Conservation (phyloP, 1,140 invertebrate species). For the Apis dorsata region DNA sequence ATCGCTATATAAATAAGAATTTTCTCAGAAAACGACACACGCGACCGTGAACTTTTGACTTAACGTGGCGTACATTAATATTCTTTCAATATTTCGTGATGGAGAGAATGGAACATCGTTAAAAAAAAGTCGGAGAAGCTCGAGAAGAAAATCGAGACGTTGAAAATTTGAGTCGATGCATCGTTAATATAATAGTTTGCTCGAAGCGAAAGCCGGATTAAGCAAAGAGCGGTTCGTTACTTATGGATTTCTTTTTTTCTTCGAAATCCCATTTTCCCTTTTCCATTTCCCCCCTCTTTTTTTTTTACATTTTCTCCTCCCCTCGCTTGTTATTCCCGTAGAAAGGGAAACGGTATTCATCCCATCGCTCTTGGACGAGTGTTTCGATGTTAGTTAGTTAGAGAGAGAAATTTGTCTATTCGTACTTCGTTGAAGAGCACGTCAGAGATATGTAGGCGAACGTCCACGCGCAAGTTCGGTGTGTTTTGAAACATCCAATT, state of each 20-base stretch:
- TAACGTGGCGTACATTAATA: too few species aligned
- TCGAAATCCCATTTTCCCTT: background rate
- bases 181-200: background rate
- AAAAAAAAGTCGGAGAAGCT: background rate
- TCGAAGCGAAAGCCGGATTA: background rate
- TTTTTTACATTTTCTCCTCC: background rate
- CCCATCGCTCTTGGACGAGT: too few species aligned
- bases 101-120: background rate
- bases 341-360: background rate
- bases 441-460: background rate
- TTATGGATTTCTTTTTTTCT: too few species aligned
- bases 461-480: background rate
- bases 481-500: slow-evolving; percentile 15
- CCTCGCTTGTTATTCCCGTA: background rate
- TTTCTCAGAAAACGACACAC: background rate
- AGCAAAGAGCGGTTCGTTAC: background rate
- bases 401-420: background rate
- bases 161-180: background rate
- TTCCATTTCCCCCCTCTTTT: too few species aligned
- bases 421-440: background rate
- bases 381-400: background rate
- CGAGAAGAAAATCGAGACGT: background rate
- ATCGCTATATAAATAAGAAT: too few species aligned
- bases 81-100: too few species aligned
- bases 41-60: background rate